A percentile compares a stretch with the other conserved stretches of the same genome.
These are phyloP conservation scores for Drosophila prostipennis DNA, from an alignment of 2,888 invertebrate species.

Conservation along the genomic window DNA sequence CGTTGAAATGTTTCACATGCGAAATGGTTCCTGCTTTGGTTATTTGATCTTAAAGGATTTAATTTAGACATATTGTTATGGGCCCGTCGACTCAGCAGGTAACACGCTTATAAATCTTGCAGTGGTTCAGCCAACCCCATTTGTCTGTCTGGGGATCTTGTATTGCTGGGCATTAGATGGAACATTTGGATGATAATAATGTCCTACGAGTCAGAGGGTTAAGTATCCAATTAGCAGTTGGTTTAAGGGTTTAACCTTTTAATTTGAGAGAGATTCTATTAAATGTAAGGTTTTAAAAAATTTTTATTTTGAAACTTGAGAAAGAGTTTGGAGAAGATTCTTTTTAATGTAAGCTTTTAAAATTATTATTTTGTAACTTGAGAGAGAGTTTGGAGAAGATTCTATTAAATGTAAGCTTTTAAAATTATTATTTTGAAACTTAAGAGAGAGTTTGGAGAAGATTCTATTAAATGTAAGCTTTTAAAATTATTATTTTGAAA, in stretches of 20 bases:
- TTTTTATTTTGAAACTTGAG: too few species aligned
- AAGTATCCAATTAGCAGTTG: constrained; percentile 2
- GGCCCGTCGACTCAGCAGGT: constrained; percentile 21
- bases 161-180: neutral
- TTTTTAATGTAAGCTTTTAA: too few species aligned
- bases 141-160: constrained; percentile 5
- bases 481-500: too few species aligned
- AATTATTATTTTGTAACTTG: too few species aligned
- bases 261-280: too few species aligned
- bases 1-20: constrained; percentile 51
- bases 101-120: constrained; percentile 53
- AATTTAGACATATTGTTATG: constrained; percentile 73
- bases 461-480: too few species aligned
- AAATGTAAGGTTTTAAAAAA: too few species aligned
- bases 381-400: too few species aligned
- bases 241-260: neutral
- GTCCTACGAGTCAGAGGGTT: neutral
- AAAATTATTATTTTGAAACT: too few species aligned
- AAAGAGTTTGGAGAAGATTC: too few species aligned
- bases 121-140: constrained; percentile 9
- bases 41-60: constrained; percentile 70
- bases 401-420: too few species aligned
- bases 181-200: constrained; percentile 4
- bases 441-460: too few species aligned
- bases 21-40: constrained; percentile 24